phyloP scores from a whole-genome alignment of 1,140 invertebrate species.

The Calliopsis andreniformis region DNA sequence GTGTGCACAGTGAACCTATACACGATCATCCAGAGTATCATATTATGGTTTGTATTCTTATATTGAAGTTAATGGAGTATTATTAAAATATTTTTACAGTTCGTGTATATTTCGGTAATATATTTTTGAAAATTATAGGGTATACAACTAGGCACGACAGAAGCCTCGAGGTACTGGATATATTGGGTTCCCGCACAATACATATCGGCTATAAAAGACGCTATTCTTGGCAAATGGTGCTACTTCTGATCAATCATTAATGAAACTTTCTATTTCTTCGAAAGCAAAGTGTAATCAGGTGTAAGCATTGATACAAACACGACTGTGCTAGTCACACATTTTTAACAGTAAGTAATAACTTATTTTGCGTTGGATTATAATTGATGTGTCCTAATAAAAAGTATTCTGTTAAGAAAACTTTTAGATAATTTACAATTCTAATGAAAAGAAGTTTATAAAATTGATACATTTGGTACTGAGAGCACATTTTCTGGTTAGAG shows the following conservation, averaged over 20 bases:
- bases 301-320: slow-evolving; percentile 73
- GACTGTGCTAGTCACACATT: slow-evolving; percentile 79
- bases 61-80: background rate
- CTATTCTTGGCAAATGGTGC: slow-evolving; percentile 94
- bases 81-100: background rate
- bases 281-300: slow-evolving; percentile 67
- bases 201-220: slow-evolving; percentile 95
- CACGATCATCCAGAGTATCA: slow-evolving; percentile 96
- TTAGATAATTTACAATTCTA: slow-evolving; percentile 45
- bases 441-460: slow-evolving; percentile 25
- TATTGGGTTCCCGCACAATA: slow-evolving; percentile 98
- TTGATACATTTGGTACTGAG: background rate
- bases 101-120: slow-evolving; percentile 14
- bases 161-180: slow-evolving; percentile 95
- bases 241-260: slow-evolving; percentile 84
- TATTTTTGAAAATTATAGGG: slow-evolving; percentile 81
- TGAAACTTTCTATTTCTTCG: slow-evolving; percentile 60
- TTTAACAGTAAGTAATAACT: slow-evolving; percentile 76
- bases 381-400: slow-evolving; percentile 62
- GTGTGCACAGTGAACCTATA: slow-evolving; percentile 91
- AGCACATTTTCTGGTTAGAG: background rate
- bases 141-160: slow-evolving; percentile 92
- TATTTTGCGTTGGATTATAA: slow-evolving; percentile 70
- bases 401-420: slow-evolving; percentile 45
- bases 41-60: slow-evolving; percentile 88